These are phyloP conservation scores for Heliconius melpomene DNA, from an alignment of 1,140 invertebrate species.

Conservation along the genomic window DNA sequence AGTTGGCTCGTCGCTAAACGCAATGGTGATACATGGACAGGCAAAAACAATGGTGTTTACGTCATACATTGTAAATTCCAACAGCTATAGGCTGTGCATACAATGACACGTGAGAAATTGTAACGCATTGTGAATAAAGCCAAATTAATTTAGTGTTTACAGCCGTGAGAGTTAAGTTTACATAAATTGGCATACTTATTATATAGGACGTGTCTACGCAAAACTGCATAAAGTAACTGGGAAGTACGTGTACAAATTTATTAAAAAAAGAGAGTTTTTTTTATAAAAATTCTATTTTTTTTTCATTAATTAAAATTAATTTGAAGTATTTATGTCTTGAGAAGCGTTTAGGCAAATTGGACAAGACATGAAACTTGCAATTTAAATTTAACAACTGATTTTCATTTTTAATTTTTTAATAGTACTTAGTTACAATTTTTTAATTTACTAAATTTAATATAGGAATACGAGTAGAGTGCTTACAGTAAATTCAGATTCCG, in stretches of 20 bases:
- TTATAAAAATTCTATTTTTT: too few species aligned
- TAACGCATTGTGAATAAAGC: slow-evolving; percentile 58
- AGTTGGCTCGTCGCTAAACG: slow-evolving; percentile 36
- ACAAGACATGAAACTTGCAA: too few species aligned
- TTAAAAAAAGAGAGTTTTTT: not conserved
- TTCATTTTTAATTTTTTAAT: too few species aligned
- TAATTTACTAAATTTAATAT: not conserved
- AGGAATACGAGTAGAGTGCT: not conserved
- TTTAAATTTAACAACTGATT: too few species aligned
- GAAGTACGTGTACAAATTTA: not conserved
- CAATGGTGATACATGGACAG: slow-evolving; percentile 47
- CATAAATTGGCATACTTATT: slow-evolving; percentile 11
- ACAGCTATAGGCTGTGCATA: slow-evolving; percentile 41
- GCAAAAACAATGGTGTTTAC: slow-evolving; percentile 61
- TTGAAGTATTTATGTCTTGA: too few species aligned
- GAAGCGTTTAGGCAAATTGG: too few species aligned
- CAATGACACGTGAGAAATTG: slow-evolving; percentile 68
- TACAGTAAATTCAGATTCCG: not conserved
- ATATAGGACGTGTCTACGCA: not conserved
- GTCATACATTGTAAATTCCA: slow-evolving; percentile 59
- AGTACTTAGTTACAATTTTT: too few species aligned
- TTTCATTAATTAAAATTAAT: too few species aligned
- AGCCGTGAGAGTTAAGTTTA: slow-evolving; percentile 9
- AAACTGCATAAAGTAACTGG: not conserved
- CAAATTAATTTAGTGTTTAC: slow-evolving; percentile 41